A percentile compares a stretch with the other conserved stretches of the same genome.
Evolutionary conservation across 2,113 vertebrate genomes (phyloP).

Genomic region (Colaptes auratus): DNA sequence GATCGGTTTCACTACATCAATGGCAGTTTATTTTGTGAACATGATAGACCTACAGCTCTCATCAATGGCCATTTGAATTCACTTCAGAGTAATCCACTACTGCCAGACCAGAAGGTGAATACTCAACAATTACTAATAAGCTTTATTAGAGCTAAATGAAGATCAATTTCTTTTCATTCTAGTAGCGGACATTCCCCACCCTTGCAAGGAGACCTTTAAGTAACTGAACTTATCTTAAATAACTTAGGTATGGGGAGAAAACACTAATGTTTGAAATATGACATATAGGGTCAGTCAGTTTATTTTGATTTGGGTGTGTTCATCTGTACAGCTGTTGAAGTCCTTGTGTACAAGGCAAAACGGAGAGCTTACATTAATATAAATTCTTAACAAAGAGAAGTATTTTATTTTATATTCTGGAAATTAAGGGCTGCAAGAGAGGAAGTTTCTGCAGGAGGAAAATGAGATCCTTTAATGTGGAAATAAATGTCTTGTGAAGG

Average conservation of each 20-base stretch:
- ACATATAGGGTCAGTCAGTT: neutral
- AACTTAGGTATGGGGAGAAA: constrained; percentile 14
- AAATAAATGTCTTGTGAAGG: constrained; percentile 52
- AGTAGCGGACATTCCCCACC: neutral
- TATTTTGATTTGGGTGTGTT: constrained; percentile 17
- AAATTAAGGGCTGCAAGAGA: constrained; percentile 21
- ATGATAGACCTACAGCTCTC: constrained; percentile 99
- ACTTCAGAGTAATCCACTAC: constrained; percentile 98
- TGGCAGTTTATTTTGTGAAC: constrained; percentile 99
- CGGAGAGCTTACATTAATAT: neutral
- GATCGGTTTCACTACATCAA: constrained; percentile 99
- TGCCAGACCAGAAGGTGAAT: constrained; percentile 99
- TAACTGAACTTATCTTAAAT: constrained; percentile 20
- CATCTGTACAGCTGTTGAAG: neutral
- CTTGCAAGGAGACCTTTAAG: constrained; percentile 18
- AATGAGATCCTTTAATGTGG: constrained; percentile 29
- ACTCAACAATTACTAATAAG: constrained; percentile 77
- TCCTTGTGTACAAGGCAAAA: neutral
- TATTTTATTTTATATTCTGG: constrained; percentile 17
- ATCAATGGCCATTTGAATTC: constrained; percentile 99
- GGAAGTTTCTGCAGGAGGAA: constrained; percentile 25
- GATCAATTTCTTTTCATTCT: constrained; percentile 50
- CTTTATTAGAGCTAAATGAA: constrained; percentile 72
- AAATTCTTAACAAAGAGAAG: neutral
- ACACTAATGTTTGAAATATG: neutral